Base-by-base conservation (phyloP, 35 echinoderm and acorn worm genomes). In the Acanthaster planci region DNA sequence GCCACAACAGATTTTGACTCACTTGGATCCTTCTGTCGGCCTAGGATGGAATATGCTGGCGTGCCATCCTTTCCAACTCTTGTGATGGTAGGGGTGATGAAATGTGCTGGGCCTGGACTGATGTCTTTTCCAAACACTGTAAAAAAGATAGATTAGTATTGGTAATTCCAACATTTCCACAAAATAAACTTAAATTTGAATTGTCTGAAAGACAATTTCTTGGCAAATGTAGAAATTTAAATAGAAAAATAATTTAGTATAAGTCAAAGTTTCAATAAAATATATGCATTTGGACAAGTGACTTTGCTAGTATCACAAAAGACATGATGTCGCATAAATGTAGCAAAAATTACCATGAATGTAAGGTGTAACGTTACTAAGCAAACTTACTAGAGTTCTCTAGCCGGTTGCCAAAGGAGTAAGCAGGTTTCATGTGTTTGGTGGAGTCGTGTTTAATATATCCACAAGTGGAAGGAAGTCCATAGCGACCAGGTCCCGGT, bases 401-500 rank as follows among this genome's bases (percentile, higher is more conserved):
- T 23, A 87, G 53, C 47, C 88, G 78, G 67, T 93, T 85, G 0
- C 95, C 95, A 85, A 97, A 97, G 19, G 95, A 93, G 51, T 97
- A 91, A 12, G 95, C 58, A 85, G 95, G 95, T 82, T 93, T 97
- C 95, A 97, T 97, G 76, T 97, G 95, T 76, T 97, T 97, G 78
- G 91, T 88, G 29, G 84, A 90, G 88, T 97, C 95, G 88, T 97
- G 95, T 55, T 90, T 72, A 6, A 78, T 47, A 37, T 75, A 90
- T 10, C 95, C 95, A 88, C 87, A 87, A 1, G 91, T 93, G 51
- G 91, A 93, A 19, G 95, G 95, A 15, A 97, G 77, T 39, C 87
- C 91, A 89, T 97, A 97, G 67, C 95, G 83, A n/a, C 95, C 95
- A 72, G 95, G 91, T 42, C 95, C 95, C 12, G 95, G 95, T 82